These are phyloP conservation scores for Drosophila santomea DNA, from an alignment of 1,140 invertebrate species.

Conservation along the genomic window DNA sequence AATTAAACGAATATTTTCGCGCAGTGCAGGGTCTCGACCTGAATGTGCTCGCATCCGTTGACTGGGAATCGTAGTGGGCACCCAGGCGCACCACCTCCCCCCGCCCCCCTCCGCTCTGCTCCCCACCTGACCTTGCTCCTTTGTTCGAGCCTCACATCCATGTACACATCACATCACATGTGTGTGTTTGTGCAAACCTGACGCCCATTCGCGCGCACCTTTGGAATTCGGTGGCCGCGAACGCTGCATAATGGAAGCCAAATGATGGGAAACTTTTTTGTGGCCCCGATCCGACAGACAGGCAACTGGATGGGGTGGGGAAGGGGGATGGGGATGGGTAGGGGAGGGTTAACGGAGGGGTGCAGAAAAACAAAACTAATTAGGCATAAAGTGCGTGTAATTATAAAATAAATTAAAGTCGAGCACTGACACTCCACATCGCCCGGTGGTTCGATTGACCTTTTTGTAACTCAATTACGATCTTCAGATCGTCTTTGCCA, in stretches of 20 bases:
- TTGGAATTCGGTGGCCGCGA: constrained; percentile 80
- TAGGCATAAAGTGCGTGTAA: constrained; percentile 73
- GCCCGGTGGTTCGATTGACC: constrained; percentile 59
- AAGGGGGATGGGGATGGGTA: no score
- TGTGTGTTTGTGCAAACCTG: constrained; percentile 52
- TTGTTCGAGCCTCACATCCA: constrained; percentile 40
- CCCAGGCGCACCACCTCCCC: constrained; percentile 57
- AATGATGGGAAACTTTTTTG: constrained; percentile 82
- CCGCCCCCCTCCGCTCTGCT: neutral
- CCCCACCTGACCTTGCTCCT: constrained; percentile 7
- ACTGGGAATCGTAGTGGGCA: constrained; percentile 72
- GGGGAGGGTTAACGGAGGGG: no score
- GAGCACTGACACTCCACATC: constrained; percentile 57
- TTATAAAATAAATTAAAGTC: constrained; percentile 75
- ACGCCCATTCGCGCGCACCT: constrained; percentile 64
- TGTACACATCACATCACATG: neutral
- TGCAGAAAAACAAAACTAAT: constrained; percentile 63
- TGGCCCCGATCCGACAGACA: constrained; percentile 35
- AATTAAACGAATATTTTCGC: neutral
- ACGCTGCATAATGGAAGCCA: constrained; percentile 81
- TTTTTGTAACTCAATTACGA: constrained; percentile 83
- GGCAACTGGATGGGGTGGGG: neutral
- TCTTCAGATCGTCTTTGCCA: constrained; percentile 17
- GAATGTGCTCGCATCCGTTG: constrained; percentile 68
- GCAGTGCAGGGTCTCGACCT: constrained; percentile 17